Conservation (phyloP, 30 jellyfish, hydroid and myxozoan species). For the Clytia hemisphaerica region DNA sequence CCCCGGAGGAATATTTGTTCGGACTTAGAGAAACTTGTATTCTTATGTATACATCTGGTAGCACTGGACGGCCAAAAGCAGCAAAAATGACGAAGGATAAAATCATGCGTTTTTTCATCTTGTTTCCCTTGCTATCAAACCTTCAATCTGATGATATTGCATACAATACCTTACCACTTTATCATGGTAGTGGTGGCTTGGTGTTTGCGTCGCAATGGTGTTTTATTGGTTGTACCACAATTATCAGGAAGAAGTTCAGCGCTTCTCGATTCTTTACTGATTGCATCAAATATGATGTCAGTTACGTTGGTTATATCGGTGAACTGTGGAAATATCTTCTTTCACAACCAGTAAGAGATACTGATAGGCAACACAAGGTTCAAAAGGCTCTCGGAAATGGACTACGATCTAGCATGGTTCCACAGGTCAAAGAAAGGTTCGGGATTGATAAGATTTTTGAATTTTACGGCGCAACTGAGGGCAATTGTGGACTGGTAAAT, state of each 20-base stretch:
- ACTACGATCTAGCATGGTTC: not conserved
- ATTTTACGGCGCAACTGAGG: too few species aligned
- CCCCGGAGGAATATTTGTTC: too few species aligned
- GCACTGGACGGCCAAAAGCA: slow-evolving; percentile 21
- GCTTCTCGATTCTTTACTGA: not conserved
- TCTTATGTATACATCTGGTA: slow-evolving; percentile 18
- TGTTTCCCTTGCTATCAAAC: not conserved
- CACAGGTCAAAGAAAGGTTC: not conserved
- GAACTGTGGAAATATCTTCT: slow-evolving; percentile 20
- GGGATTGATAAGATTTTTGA: too few species aligned
- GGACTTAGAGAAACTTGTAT: too few species aligned
- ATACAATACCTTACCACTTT: not conserved
- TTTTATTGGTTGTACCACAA: not conserved
- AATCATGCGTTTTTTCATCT: not conserved
- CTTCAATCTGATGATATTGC: not conserved
- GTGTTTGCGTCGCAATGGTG: not conserved
- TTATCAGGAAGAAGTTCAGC: not conserved
- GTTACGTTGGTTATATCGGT: slow-evolving; percentile 4
- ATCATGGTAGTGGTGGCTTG: slow-evolving; percentile 2
- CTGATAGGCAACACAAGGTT: not conserved
- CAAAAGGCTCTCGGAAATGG: slow-evolving; percentile 11
- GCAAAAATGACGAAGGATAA: not conserved
- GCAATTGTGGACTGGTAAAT: too few species aligned
- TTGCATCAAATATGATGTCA: slow-evolving; percentile 2
- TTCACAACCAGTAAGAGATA: not conserved